A percentile compares a stretch with the other conserved stretches of the same genome.
phyloP scores from a whole-genome alignment of 2,797 vertebrate species.

The Myotis myotis region DNA sequence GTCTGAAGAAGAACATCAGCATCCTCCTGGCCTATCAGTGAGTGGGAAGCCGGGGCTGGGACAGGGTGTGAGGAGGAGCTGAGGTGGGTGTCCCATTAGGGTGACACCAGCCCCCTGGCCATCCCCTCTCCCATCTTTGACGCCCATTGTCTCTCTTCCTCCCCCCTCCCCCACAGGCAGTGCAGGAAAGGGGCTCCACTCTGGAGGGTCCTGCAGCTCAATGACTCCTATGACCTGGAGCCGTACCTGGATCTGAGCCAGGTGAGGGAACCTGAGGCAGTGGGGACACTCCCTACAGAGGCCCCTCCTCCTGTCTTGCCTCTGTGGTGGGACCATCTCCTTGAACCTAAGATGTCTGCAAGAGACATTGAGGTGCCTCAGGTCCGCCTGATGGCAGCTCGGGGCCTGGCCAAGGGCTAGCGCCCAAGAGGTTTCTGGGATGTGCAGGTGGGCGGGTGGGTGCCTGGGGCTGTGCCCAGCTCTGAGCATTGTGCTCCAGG shows the following conservation, averaged over 20 bases:
- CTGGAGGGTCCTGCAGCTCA: constrained; percentile 83
- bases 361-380: not conserved
- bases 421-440: not conserved
- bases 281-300: not conserved
- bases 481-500: not conserved
- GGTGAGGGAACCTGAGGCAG: constrained; percentile 71
- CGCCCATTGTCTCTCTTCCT: not conserved
- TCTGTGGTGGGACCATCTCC: not conserved
- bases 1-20: constrained; percentile 81
- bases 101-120: constrained; percentile 86
- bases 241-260: constrained; percentile 79
- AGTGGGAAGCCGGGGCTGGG: constrained; percentile 38
- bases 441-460: not conserved
- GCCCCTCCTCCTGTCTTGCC: not conserved
- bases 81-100: not conserved
- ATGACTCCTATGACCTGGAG: constrained; percentile 78
- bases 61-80: not conserved
- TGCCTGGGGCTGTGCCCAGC: not conserved
- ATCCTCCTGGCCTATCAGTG: constrained; percentile 81
- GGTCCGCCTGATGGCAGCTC: not conserved
- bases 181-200: constrained; percentile 81
- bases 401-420: not conserved
- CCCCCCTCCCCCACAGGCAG: constrained; percentile 79
- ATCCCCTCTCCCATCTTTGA: constrained; percentile 78
- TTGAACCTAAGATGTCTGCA: not conserved